Conservation (phyloP, 1,140 invertebrate genomes). For the Liolophura sinensis region DNA sequence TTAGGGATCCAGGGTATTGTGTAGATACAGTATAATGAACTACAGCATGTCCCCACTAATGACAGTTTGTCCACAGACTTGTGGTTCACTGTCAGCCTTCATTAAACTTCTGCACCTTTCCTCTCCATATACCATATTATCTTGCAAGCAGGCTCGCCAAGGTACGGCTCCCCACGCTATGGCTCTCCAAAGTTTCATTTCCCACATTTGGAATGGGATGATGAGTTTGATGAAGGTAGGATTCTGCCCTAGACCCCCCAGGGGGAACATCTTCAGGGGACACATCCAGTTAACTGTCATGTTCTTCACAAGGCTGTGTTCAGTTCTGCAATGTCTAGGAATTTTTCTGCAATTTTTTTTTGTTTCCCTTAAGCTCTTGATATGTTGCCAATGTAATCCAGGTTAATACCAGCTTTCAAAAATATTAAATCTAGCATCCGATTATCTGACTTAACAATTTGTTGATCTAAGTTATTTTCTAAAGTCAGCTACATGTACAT, state of each 20-base stretch:
- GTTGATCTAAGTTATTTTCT: too few relatives aligned
- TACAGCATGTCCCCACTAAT: too few relatives aligned
- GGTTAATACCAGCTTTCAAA: too few relatives aligned
- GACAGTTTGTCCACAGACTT: too few relatives aligned
- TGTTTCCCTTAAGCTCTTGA: too few relatives aligned
- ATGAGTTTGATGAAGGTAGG: slow-evolving; percentile 76
- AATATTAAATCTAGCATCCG: too few relatives aligned
- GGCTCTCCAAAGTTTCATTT: slow-evolving; percentile 42
- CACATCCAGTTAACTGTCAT: slow-evolving; percentile 18
- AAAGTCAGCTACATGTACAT: too few relatives aligned
- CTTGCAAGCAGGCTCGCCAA: slow-evolving; percentile 10
- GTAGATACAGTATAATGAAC: too few relatives aligned
- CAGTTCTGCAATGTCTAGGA: not conserved
- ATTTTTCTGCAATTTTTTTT: not conserved
- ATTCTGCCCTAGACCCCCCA: slow-evolving; percentile 62
- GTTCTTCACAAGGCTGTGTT: not conserved
- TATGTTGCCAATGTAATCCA: too few relatives aligned
- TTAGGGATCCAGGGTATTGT: too few relatives aligned
- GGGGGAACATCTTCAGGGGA: slow-evolving; percentile 72
- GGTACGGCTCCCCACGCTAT: slow-evolving; percentile 39
- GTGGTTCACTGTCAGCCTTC: not conserved
- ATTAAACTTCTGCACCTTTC: not conserved
- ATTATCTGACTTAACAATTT: too few relatives aligned
- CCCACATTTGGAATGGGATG: slow-evolving; percentile 99
- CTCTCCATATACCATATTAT: not conserved